These are phyloP conservation scores for Pegea sp. DNA, from an alignment of 23 tunicate genomes.

Conservation along the genomic window DNA sequence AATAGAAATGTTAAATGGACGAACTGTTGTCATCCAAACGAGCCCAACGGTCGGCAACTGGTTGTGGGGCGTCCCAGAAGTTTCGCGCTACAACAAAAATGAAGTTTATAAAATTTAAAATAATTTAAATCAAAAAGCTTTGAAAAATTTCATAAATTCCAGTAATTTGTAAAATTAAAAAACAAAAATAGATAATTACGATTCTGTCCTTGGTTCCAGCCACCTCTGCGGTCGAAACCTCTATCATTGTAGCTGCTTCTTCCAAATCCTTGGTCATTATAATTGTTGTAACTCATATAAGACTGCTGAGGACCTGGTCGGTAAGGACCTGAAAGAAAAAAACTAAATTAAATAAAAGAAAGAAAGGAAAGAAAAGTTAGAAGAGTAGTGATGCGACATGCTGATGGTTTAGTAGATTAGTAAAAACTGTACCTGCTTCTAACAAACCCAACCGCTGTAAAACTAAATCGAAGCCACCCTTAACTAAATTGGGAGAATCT, in stretches of 20 bases:
- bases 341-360: neutral
- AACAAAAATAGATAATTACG: neutral
- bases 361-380: neutral
- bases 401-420: neutral
- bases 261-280: slow-evolving; percentile 26
- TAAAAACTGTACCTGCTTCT: no score
- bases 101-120: neutral
- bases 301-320: slow-evolving; percentile 22
- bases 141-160: neutral
- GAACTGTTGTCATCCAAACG: slow-evolving; percentile 33
- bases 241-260: slow-evolving; percentile 27
- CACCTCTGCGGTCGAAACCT: slow-evolving; percentile 18
- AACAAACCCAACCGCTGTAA: no score
- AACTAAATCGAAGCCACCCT: no score
- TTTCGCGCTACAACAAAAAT: no score
- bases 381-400: neutral
- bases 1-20: no score
- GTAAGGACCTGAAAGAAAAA: slow-evolving; percentile 12
- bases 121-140: neutral
- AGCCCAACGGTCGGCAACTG: slow-evolving; percentile 71
- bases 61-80: no score
- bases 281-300: slow-evolving; percentile 11
- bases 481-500: no score
- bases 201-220: slow-evolving; percentile 24
- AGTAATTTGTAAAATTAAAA: neutral